A percentile compares a stretch with the other conserved stretches of the same genome.
Conservation (phyloP, 2,797 vertebrate genomes). For the Danio jaintianensis region DNA sequence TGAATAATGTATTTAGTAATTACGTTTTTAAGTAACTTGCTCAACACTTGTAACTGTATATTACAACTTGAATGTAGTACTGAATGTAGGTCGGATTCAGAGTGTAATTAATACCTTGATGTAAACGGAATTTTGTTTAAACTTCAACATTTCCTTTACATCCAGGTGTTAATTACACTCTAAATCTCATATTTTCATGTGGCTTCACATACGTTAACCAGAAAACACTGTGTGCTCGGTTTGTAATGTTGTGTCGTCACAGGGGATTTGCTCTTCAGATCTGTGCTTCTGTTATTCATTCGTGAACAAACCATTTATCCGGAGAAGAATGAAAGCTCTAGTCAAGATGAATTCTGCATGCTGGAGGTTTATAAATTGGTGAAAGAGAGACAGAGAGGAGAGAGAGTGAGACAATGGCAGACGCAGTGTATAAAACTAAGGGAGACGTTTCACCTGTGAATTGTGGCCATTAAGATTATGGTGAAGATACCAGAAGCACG, state of each 20-base stretch:
- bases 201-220: not conserved
- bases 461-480: slow-evolving; percentile 49
- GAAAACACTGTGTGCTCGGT: not conserved
- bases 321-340: slow-evolving; percentile 19
- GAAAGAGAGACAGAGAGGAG: slow-evolving; percentile 5
- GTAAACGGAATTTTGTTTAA: no score
- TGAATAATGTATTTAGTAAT: no score
- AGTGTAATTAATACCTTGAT: no score
- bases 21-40: no score
- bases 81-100: no score
- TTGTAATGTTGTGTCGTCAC: slow-evolving; percentile 12
- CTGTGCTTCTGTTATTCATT: slow-evolving; percentile 32
- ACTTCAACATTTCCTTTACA: not conserved
- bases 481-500: slow-evolving; percentile 38
- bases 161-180: not conserved
- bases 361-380: slow-evolving; percentile 27
- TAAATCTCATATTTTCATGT: not conserved
- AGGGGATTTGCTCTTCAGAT: slow-evolving; percentile 29
- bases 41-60: no score
- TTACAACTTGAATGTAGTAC: no score
- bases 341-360: slow-evolving; percentile 31
- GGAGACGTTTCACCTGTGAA: slow-evolving; percentile 35
- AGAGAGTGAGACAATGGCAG: slow-evolving; percentile 7
- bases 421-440: slow-evolving; percentile 32
- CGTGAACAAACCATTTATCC: slow-evolving; percentile 28